Evolutionary conservation across 64 coral and sea anemone genomes (phyloP).

Genomic region (Porites lutea): DNA sequence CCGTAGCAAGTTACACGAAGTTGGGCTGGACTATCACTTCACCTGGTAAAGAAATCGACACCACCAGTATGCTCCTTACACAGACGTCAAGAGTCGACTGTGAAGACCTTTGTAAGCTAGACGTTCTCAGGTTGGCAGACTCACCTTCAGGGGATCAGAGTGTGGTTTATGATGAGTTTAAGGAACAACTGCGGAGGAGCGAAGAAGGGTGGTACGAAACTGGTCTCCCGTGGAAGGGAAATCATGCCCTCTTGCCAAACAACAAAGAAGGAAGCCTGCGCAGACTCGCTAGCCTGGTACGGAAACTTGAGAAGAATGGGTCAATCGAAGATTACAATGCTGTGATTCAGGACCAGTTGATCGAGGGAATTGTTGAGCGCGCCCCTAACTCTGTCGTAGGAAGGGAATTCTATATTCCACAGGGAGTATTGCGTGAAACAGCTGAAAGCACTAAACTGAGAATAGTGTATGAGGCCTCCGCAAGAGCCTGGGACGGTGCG

Average conservation of each 20-base stretch:
- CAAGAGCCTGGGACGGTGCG: not conserved
- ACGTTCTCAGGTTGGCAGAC: not conserved
- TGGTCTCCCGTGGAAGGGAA: not conserved
- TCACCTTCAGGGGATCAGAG: not conserved
- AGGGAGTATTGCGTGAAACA: not conserved
- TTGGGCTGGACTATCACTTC: conserved; percentile 27
- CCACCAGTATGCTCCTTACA: not conserved
- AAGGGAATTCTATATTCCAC: not conserved
- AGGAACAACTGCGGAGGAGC: not conserved
- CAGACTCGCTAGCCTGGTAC: not conserved
- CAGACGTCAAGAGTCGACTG: not conserved
- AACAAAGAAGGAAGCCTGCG: not conserved
- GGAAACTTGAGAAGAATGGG: not conserved
- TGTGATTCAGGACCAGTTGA: not conserved
- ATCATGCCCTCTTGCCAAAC: not conserved
- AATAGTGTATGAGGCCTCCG: no score
- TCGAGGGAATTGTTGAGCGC: not conserved
- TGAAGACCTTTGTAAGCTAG: not conserved
- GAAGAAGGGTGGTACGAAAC: conserved; percentile 2
- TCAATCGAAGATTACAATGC: not conserved
- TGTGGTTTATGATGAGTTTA: not conserved
- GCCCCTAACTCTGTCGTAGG: not conserved
- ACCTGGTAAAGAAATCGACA: not conserved
- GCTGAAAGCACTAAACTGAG: not conserved
- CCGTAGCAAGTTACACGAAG: not conserved